Evolutionary conservation across 2,113 vertebrate species (phyloP), one percentile per base, ranked within the genome.

Genomic region (Hyla sarda): DNA sequence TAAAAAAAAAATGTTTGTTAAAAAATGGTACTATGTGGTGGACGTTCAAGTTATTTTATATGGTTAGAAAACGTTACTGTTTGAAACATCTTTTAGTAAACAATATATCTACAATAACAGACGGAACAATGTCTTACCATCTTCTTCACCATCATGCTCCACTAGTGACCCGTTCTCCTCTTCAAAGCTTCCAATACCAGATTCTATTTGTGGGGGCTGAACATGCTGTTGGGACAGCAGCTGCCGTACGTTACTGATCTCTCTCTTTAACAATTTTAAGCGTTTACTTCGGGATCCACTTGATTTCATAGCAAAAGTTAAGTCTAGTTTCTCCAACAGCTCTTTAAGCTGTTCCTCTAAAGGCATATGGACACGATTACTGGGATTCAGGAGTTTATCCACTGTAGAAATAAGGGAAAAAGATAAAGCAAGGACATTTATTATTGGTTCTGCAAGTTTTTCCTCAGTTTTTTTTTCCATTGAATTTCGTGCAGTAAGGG

Each of bases 251-350:
- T 96, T 88, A 23, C 93, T 95, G 73, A 99, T 99, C 91, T 96
- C 96, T 90, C 96, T 99, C 88, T 97, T 98, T 62, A 99, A 92
- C 81, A 99, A 91, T 90, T 98, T 99, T 62, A 97, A 93, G 54
- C 98, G 96, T 91, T 97, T 99, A 92, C 96, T 98, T 88, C 98
- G 93, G 0, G 98, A 98, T 12, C 97, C 96, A 71, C 98, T 98
- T 89, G 97, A 96, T 93, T 99, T 99, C 98, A 99, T 98, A 88
- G 96, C 92, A 65, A 94, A 96, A 21, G 97, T 99, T 87, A 96
- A 93, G 92, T 99, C 98, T 19, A 98, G 94, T 91, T 96, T 98
- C 89, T 99, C 98, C 91, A 99, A 92, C 13, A 99, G 92, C 87
- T 97, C 95, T 90, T 95, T 93, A 77, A 99, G 95, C 93, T 99